A percentile compares a stretch with the other conserved stretches of the same genome.
Evolutionary conservation across 2,888 invertebrate species (phyloP).

Genomic region (Lysandra bellargus): DNA sequence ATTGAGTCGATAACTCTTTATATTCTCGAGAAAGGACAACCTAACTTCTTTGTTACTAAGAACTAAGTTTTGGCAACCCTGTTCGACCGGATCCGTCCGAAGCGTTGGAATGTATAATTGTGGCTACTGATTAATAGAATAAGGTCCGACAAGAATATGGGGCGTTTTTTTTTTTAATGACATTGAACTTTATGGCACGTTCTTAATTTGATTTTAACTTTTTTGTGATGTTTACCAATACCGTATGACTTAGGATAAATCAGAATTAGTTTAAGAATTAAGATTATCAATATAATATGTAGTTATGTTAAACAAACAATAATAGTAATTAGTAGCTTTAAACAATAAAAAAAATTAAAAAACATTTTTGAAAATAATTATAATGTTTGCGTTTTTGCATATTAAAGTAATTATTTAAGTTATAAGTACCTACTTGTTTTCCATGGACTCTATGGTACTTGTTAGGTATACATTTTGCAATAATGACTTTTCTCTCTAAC

Average conservation of each 20-base stretch:
- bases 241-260: not conserved
- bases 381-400: too few relatives aligned
- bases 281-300: too few relatives aligned
- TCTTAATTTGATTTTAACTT: constrained; percentile 12
- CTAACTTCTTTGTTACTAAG: not conserved
- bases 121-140: constrained; percentile 50
- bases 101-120: constrained; percentile 61
- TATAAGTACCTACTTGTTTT: too few relatives aligned
- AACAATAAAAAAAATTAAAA: too few relatives aligned
- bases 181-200: constrained; percentile 22
- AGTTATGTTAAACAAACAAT: too few relatives aligned
- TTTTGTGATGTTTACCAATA: not conserved
- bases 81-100: constrained; percentile 39
- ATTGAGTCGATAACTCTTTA: not conserved
- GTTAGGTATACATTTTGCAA: too few relatives aligned
- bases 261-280: not conserved
- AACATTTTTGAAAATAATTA: too few relatives aligned
- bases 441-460: too few relatives aligned
- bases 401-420: too few relatives aligned
- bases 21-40: not conserved
- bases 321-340: too few relatives aligned
- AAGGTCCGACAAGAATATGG: constrained; percentile 42
- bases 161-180: constrained; percentile 25
- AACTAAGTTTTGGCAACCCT: not conserved
- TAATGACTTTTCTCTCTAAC: too few relatives aligned